Base-by-base conservation (phyloP, 2,888 invertebrate genomes). In the Pherbina coryleti region DNA sequence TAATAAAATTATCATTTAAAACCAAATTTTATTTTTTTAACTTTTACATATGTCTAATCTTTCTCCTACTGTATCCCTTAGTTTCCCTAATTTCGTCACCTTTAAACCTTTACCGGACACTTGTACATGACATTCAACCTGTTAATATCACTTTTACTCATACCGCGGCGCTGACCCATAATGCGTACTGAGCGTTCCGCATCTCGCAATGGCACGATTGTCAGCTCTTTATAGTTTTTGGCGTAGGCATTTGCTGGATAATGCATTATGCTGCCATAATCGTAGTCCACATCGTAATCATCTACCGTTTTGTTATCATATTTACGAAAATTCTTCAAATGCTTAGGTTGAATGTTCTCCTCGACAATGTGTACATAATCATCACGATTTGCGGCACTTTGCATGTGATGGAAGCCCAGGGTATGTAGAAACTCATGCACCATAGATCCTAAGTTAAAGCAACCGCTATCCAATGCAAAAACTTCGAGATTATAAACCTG, bases 251-350 rank as follows among this genome's bases (percentile, higher is more conserved):
- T 92, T 31, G 92, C 91, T 0, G 94, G 93, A 86, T 95, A 96
- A 84, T 96, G 95, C 94, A 96, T 93, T 0, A 96, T 93, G 81
- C 95, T 95, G 82, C 92, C 92, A 86, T 94, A 95, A 87, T 96
- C 95, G 84, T 95, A 96, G 0, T 91, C 89, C 72, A 94, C 91
- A 0, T 93, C 94, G 84, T 91, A 95, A 57, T 92, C 92, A 71
- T 92, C 91, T 0, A 93, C 91, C 19, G 88, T 89, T 3, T 90
- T 88, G 5, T 89, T 86, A 31, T 91, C 90, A 0, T 93, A 91
- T 86, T 94, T 95, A 77, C 91, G 91, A 86, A 95, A 96, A 89
- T 95, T 95, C 71, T 89, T 89, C 82, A 92, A 91, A 8, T 91
- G 91, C 0, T 93, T 94, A 91, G 86, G 76, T 85, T 86, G 17